These are phyloP conservation scores for Apomyelois bistriatella DNA, from an alignment of 2,888 invertebrate species.

Conservation along the genomic window DNA sequence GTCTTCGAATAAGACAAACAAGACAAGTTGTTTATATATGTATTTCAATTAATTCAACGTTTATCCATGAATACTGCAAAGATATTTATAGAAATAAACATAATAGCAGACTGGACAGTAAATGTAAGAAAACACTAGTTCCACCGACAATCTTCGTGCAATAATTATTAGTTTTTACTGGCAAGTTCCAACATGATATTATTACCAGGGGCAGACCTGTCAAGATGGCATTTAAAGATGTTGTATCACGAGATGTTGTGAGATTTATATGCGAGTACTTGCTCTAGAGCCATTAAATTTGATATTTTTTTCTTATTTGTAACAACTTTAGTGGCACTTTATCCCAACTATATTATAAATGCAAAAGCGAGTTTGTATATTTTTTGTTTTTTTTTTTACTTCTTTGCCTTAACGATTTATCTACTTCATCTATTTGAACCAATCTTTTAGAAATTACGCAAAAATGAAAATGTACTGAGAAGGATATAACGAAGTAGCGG, in stretches of 20 bases:
- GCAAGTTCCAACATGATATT: neutral
- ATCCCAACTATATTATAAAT: no score
- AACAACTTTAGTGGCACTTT: neutral
- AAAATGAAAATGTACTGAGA: no score
- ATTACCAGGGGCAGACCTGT: neutral
- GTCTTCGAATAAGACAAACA: no score
- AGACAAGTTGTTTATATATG: no score
- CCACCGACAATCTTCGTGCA: neutral
- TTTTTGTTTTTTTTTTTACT: no score
- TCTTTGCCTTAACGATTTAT: no score
- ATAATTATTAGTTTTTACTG: constrained; percentile 2
- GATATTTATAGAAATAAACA: neutral
- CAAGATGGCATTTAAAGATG: neutral
- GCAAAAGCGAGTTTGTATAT: no score
- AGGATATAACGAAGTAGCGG: no score
- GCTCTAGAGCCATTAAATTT: neutral
- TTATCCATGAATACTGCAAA: neutral
- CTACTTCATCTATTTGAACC: no score
- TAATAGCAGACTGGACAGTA: neutral
- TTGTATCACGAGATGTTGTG: neutral
- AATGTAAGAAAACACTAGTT: neutral
- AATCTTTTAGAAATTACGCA: no score
- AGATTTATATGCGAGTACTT: constrained; percentile 2
- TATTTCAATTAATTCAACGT: no score
- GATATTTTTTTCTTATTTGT: neutral